A percentile compares a stretch with the other conserved stretches of the same genome.
Conservation (phyloP, 2,113 vertebrate species). For the Alexandromys fortis region DNA sequence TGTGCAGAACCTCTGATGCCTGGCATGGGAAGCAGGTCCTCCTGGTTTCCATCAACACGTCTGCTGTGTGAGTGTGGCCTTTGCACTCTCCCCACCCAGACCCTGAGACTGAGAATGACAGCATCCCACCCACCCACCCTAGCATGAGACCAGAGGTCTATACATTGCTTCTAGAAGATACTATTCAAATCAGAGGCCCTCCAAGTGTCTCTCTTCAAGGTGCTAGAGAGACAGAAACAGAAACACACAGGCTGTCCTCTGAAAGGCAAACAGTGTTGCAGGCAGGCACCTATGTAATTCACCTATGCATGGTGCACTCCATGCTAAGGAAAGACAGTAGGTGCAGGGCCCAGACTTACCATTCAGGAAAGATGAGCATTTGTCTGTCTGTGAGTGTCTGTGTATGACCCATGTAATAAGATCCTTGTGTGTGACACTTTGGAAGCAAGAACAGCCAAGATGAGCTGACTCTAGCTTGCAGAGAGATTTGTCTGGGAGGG, state of each 20-base stretch:
- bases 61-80: constrained; percentile 14
- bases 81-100: neutral
- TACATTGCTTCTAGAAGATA: neutral
- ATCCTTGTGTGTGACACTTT: too few relatives aligned
- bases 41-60: constrained; percentile 68
- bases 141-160: neutral
- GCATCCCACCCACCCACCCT: neutral
- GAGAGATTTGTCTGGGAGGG: neutral
- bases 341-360: neutral
- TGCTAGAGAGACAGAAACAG: accelerated
- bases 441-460: neutral
- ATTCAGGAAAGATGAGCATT: neutral
- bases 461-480: neutral
- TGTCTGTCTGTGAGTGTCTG: neutral
- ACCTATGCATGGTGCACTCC: too few relatives aligned
- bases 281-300: neutral
- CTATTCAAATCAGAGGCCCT: neutral
- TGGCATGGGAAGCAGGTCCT: neutral
- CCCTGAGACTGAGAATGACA: constrained; percentile 50
- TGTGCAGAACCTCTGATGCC: neutral
- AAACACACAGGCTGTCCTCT: neutral
- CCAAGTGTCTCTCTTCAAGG: neutral
- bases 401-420: neutral
- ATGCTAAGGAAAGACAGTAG: neutral
- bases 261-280: neutral